These are phyloP conservation scores for Artemia sinica DNA, from an alignment of 2,888 invertebrate species.

Conservation along the genomic window DNA sequence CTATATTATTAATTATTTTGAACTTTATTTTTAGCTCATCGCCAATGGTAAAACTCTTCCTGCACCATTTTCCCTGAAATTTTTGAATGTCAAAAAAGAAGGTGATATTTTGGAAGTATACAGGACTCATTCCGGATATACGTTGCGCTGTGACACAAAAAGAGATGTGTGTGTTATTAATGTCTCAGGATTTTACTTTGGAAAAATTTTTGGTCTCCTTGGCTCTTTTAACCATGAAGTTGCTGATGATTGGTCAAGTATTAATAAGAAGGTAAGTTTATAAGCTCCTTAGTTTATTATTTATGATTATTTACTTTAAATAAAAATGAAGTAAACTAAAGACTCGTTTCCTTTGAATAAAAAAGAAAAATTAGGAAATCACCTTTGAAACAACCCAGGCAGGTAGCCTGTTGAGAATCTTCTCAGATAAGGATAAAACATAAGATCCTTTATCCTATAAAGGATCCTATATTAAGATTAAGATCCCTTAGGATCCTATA, in stretches of 20 bases:
- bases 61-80: slow-evolving; percentile 36
- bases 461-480: no score
- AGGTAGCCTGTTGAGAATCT: no score
- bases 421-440: no score
- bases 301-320: background rate
- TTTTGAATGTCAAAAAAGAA: slow-evolving; percentile 28
- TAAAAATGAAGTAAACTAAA: no score
- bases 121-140: slow-evolving; percentile 41
- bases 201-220: slow-evolving; percentile 63
- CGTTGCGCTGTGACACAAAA: slow-evolving; percentile 42
- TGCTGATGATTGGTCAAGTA: slow-evolving; percentile 58
- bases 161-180: slow-evolving; percentile 49
- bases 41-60: slow-evolving; percentile 47
- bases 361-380: no score
- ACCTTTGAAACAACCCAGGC: no score
- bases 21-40: slow-evolving; percentile 34
- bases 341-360: background rate
- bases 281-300: background rate
- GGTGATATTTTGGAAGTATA: slow-evolving; percentile 28
- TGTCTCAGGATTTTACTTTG: slow-evolving; percentile 69
- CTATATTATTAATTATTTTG: no score
- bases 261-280: slow-evolving; percentile 47
- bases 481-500: no score
- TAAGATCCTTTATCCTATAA: no score
- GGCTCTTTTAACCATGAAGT: slow-evolving; percentile 79